A percentile compares a stretch with the other conserved stretches of the same genome.
Conservation (phyloP, 1,140 invertebrate genomes). For the Phthorimaea operculella region DNA sequence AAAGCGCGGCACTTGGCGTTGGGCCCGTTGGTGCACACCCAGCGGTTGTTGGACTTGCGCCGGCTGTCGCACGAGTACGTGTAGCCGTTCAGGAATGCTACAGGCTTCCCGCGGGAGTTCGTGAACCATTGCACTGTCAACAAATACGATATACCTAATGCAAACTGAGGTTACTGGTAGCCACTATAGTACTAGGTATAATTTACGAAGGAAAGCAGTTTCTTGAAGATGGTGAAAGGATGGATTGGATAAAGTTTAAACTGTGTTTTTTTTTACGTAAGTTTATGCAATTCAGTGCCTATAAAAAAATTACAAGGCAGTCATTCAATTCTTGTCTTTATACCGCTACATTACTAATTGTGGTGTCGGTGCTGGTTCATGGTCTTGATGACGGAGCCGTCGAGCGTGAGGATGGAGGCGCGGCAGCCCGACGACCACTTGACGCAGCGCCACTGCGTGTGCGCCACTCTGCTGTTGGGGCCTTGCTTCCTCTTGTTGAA, state of each 20-base stretch:
- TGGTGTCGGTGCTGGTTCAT: constrained; percentile 25
- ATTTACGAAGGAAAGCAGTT: no score
- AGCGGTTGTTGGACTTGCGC: neutral
- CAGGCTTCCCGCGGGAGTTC: neutral
- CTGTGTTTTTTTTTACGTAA: no score
- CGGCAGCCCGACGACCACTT: no score
- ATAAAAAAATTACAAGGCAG: no score
- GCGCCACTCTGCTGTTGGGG: constrained; percentile 7
- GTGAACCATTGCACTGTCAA: neutral
- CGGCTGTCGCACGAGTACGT: neutral
- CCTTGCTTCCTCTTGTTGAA: constrained; percentile 6
- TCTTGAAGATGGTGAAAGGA: no score
- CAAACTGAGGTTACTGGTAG: no score
- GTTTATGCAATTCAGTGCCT: neutral
- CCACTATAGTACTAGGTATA: no score
- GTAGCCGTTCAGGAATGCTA: neutral
- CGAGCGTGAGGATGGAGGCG: constrained; percentile 15
- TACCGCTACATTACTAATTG: neutral
- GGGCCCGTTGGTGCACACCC: neutral
- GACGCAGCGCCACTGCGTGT: no score
- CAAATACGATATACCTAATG: no score
- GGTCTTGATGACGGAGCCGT: constrained; percentile 22
- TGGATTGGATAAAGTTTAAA: no score
- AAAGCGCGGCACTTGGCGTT: no score
- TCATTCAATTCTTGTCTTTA: no score